Evolutionary conservation across 2,888 invertebrate species (phyloP), one percentile per base, ranked within the genome.

Genomic region (Diaphora mendica): DNA sequence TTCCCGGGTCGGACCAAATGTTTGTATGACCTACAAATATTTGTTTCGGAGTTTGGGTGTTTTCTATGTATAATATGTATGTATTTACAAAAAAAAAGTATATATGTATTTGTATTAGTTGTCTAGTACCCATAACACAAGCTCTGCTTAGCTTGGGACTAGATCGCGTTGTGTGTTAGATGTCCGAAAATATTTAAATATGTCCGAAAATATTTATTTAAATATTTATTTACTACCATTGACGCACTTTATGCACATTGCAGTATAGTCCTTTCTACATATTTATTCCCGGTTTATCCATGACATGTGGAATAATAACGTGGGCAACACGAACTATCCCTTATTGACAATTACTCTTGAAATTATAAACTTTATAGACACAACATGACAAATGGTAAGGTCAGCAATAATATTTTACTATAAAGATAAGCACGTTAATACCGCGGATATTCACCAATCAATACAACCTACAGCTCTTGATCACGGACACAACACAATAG

Each of bases 391-490:
- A 70, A 83, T 83, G 86, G 85, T 78, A 80, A 81, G 83, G 85
- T 88, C 86, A 88, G 85, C 85, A 76, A 81, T 85, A 86, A 82
- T 83, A 74, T 85, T 80, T 83, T 82, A 81, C 78, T 79, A 76
- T 74, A 74, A 82, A 86, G 79, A 84, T 78, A 75, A 81, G 82
- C 73, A 87, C 87, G 83, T 86, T 87, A 79, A 80, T 69, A 39
- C 35, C n/a, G 88, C 85, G 88, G 86, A 85, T 88, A 87, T 88
- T 87, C 87, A 88, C 91, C 88, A 91, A 90, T 89, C 89, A 89
- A 87, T 87, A 82, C 85, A 83, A 86, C 84, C 84, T 84, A 77
- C 87, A 85, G 83, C 86, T 83, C 90, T 91, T 86, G 85, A 91
- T 88, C 89, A 89, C 86, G 89, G 83, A 82, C 83, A 79, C 79